Percentiles rank a stretch among this genome's conserved stretches.
Evolutionary conservation across 1,140 invertebrate genomes (phyloP).

Genomic region (Dreissena polymorpha): DNA sequence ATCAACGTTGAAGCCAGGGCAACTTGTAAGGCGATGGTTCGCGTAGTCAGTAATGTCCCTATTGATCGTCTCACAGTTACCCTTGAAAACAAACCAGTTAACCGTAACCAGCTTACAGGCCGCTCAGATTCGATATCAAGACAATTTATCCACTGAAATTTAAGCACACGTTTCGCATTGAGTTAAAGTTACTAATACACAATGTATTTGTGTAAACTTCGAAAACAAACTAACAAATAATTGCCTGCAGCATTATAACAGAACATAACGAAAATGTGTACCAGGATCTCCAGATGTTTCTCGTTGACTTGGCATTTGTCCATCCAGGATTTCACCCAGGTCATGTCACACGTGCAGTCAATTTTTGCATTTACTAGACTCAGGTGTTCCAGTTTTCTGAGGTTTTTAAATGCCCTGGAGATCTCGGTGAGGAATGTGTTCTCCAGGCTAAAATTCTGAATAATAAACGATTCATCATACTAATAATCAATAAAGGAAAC

Average conservation of each 20-base stretch:
- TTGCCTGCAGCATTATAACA: too few relatives aligned
- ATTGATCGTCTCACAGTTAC: slow-evolving; percentile 33
- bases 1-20: slow-evolving; percentile 16
- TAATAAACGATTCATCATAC: too few relatives aligned
- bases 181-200: neutral
- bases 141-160: too few relatives aligned
- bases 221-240: neutral
- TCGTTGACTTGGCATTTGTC: neutral
- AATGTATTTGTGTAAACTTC: too few relatives aligned
- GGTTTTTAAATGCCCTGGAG: slow-evolving; percentile 34
- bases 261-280: neutral
- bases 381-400: neutral
- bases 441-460: slow-evolving; percentile 24
- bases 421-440: slow-evolving; percentile 37
- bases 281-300: neutral
- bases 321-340: slow-evolving; percentile 34
- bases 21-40: neutral
- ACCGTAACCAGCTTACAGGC: neutral
- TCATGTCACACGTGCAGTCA: slow-evolving; percentile 53
- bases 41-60: slow-evolving; percentile 20
- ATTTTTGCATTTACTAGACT: slow-evolving; percentile 10
- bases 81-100: slow-evolving; percentile 11
- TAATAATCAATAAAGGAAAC: too few relatives aligned
- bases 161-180: neutral
- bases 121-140: too few relatives aligned